Base-by-base conservation (phyloP, 2,888 invertebrate genomes). In the Drosophila robusta region DNA sequence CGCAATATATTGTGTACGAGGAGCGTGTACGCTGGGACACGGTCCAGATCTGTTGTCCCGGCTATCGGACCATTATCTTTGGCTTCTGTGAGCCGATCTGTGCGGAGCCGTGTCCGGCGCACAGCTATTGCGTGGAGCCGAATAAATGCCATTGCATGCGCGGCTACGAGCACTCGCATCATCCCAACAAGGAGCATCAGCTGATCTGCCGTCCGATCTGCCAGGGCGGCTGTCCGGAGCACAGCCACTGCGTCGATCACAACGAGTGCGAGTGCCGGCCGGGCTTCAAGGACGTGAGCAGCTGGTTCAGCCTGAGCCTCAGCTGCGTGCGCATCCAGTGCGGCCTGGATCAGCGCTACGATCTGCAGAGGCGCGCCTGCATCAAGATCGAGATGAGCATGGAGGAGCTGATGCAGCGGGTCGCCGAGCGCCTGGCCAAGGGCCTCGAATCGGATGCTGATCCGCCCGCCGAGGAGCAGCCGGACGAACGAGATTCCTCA, bases 1-100 rank as follows among this genome's bases (percentile, higher is more conserved):
- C 34, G 16, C 76, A 77, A 47, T 83, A 84, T 29, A 62, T 90
- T 34, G 82, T 79, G 12, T 90, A 80, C 14, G 90, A 90, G 75
- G 90, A 91, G 49, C 91, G 89, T 3, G 42, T 86, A 1, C 80
- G 90, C 3, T 85, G 86, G 73, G 91, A 90, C n/a, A 83, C 80
- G 4, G 75, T 88, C 11, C 83, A 82, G 29, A 72, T 91, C 38
- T 90, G 90, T 26, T 91, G 90, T 52, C 72, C 84, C 12, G 90
- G 90, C 18, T 90, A 90, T 75, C 85, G 90, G 9, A 87, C 87
- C 29, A 81, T 89, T 1, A 66, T 87, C 18, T 90, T 90, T 39
- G 90, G 89, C n/a, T 90, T 90, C 47, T 93, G 93, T 51, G 80
- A 87, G 8, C 92, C 93, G 2, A 77, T 90, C 7, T 91, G 91